phyloP scores from a whole-genome alignment of 2,888 invertebrate species.

The Chloroclysta siterata region DNA sequence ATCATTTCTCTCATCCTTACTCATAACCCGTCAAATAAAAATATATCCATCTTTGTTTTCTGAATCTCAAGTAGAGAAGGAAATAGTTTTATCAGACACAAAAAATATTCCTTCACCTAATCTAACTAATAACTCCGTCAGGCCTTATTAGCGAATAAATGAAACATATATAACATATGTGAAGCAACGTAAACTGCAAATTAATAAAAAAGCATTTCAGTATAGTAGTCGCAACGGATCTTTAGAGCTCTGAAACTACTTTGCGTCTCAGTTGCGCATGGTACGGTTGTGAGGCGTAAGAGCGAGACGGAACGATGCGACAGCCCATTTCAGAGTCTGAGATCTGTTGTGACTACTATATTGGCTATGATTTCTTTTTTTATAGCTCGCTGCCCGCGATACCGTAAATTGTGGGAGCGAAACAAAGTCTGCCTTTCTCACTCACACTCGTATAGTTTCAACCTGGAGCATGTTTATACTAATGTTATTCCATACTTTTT shows the following conservation, averaged over 20 bases:
- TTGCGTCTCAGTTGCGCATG: neutral
- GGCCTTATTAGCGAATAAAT: neutral
- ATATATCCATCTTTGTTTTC: no score
- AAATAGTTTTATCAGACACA: no score
- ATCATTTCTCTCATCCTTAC: no score
- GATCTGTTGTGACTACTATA: neutral
- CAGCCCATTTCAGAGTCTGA: neutral
- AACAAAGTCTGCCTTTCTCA: no score
- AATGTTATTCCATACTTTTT: no score
- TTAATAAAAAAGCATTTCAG: neutral
- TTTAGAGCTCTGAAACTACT: neutral
- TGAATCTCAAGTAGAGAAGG: no score
- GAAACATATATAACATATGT: neutral
- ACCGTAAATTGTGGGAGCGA: no score
- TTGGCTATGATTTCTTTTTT: neutral
- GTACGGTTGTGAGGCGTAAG: neutral
- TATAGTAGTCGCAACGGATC: neutral
- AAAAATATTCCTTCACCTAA: no score
- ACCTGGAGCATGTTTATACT: no score
- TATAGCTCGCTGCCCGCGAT: neutral
- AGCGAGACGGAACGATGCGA: neutral
- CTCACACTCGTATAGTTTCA: no score
- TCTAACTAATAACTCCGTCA: neutral
- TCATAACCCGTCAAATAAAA: no score
- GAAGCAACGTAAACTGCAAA: conserved; percentile 33